These are phyloP conservation scores for Cataglyphis cursor DNA, from an alignment of 2,888 invertebrate species.

Conservation along the genomic window DNA sequence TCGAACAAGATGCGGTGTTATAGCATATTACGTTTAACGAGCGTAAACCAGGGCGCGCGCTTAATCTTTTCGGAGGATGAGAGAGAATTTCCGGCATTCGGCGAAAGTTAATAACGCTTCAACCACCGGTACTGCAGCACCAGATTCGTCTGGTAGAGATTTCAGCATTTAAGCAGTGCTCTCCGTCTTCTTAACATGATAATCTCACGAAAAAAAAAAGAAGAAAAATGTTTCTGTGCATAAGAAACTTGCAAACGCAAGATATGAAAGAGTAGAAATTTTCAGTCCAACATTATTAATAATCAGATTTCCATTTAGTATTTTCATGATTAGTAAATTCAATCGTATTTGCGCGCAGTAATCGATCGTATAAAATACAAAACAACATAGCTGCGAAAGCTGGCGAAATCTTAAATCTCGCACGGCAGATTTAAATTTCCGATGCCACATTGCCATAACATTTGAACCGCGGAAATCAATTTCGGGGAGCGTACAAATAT, in stretches of 20 bases:
- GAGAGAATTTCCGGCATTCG: constrained; percentile 47
- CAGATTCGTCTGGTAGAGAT: constrained; percentile 26
- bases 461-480: constrained; percentile 52
- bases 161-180: constrained; percentile 39
- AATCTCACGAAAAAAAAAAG: not conserved
- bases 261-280: not conserved
- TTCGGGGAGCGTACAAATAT: constrained; percentile 54
- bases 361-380: constrained; percentile 8
- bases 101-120: constrained; percentile 57
- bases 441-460: constrained; percentile 23
- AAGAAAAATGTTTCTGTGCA: not conserved
- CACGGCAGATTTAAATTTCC: constrained; percentile 21
- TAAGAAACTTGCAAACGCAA: not conserved
- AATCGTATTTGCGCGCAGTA: not conserved
- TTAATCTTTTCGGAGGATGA: constrained; percentile 40
- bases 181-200: not conserved
- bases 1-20: constrained; percentile 15
- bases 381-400: not conserved
- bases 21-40: constrained; percentile 51
- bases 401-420: constrained; percentile 9
- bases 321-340: not conserved
- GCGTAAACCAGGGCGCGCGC: constrained; percentile 43
- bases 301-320: not conserved
- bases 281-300: not conserved
- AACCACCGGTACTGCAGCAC: constrained; percentile 16